Evolutionary conservation across 2,888 invertebrate species (phyloP).

Genomic region (Cetonia aurata): DNA sequence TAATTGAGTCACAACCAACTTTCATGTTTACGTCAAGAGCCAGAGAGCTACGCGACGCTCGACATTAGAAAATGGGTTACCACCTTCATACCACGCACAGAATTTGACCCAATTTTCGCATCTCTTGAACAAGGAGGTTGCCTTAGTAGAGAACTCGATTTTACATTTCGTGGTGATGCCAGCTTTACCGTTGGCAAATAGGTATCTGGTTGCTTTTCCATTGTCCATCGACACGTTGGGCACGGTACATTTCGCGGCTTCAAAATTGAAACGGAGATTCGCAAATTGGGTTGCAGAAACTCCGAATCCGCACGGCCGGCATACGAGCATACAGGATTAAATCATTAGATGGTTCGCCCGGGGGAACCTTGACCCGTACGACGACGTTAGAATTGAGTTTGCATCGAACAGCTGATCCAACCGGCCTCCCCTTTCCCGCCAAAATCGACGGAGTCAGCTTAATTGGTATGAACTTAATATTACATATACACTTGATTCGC

Average conservation of each 20-base stretch:
- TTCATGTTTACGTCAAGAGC: not conserved
- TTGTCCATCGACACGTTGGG: not conserved
- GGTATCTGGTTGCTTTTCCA: not conserved
- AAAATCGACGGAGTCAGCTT: conserved; percentile 7
- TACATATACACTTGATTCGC: not conserved
- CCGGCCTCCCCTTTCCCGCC: conserved; percentile 23
- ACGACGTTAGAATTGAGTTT: conserved; percentile 32
- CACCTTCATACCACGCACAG: conserved; percentile 23
- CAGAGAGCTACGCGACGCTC: not conserved
- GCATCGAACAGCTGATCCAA: conserved; percentile 30
- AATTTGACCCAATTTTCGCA: conserved; percentile 34
- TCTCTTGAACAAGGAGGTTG: conserved; percentile 10
- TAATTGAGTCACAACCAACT: not conserved
- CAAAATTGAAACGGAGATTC: not conserved
- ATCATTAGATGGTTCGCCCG: conserved; percentile 19
- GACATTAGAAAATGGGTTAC: conserved; percentile 38
- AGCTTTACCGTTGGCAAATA: too few relatives aligned
- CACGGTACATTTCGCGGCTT: too few relatives aligned
- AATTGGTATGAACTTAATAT: not conserved
- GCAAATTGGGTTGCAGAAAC: conserved; percentile 31
- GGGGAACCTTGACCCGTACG: conserved; percentile 18
- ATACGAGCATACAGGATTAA: not conserved
- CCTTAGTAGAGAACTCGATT: not conserved
- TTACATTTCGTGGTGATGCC: not conserved
- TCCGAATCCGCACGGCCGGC: not conserved